phyloP scores from a whole-genome alignment of 2,797 vertebrate genomes.

The Margarornis squamiger region DNA sequence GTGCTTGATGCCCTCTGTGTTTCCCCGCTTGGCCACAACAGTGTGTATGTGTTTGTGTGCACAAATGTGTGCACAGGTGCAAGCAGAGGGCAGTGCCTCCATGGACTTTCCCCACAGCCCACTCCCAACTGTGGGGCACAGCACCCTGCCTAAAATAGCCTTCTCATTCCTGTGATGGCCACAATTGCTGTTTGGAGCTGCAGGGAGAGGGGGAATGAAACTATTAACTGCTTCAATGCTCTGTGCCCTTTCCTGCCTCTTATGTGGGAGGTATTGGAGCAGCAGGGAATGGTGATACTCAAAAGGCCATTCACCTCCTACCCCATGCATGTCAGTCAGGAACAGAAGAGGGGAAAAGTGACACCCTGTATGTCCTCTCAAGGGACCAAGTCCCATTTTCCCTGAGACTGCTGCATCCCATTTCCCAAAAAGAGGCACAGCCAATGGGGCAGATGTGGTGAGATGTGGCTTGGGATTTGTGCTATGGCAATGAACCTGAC shows the following conservation, averaged over 20 bases:
- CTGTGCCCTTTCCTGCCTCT: not conserved
- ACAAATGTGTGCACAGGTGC: slow-evolving; percentile 27
- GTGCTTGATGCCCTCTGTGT: not conserved
- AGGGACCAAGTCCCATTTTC: not conserved
- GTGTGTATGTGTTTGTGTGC: not conserved
- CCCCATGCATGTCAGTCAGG: not conserved
- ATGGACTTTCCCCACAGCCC: not conserved
- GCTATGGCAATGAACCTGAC: not conserved
- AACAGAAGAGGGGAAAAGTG: not conserved
- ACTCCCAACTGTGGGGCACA: not conserved
- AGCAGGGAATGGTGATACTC: not conserved
- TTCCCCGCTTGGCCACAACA: not conserved
- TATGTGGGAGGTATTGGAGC: not conserved
- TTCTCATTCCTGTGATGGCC: fast-evolving
- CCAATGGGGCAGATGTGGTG: not conserved
- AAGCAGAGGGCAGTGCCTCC: not conserved
- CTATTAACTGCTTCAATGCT: not conserved
- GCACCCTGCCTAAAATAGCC: not conserved
- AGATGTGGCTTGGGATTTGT: not conserved
- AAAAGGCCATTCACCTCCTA: not conserved
- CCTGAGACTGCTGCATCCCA: not conserved
- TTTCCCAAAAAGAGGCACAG: not conserved
- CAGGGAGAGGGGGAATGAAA: not conserved
- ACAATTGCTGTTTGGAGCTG: not conserved
- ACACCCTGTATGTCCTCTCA: not conserved